These are phyloP conservation scores for Hemichromis elongatus DNA, from an alignment of 2,113 vertebrate genomes.

Conservation along the genomic window DNA sequence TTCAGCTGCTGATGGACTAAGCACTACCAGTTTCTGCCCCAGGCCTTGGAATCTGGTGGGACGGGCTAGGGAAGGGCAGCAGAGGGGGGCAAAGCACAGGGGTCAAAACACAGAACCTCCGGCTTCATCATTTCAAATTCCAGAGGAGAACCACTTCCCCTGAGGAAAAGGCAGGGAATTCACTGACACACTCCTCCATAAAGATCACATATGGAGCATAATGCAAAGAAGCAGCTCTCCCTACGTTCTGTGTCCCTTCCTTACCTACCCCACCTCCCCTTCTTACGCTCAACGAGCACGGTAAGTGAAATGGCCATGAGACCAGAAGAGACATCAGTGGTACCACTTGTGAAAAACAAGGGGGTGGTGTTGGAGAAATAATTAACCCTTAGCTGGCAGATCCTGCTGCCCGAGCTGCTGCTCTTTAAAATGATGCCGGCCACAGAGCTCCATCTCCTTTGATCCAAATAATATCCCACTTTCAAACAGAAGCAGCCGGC, in stretches of 20 bases:
- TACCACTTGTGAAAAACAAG: constrained; percentile 62
- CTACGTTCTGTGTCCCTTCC: constrained; percentile 2
- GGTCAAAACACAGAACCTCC: constrained; percentile 62
- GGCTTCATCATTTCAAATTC: constrained; percentile 66
- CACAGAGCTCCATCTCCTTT: background rate
- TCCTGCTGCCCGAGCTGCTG: constrained; percentile 4
- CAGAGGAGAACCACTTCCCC: constrained; percentile 28
- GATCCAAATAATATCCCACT: background rate
- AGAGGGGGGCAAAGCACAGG: constrained; percentile 17
- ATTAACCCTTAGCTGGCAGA: constrained; percentile 62
- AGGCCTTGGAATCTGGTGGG: constrained; percentile 67
- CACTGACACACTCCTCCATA: constrained; percentile 30
- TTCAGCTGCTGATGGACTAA: constrained; percentile 70
- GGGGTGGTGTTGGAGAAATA: constrained; percentile 47
- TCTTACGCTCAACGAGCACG: constrained; percentile 33
- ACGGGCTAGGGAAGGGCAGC: constrained; percentile 11
- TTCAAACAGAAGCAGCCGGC: constrained; percentile 7
- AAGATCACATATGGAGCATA: constrained; percentile 41
- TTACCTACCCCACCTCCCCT: background rate
- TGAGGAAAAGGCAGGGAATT: constrained; percentile 56
- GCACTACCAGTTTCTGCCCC: constrained; percentile 67
- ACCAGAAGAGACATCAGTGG: constrained; percentile 54
- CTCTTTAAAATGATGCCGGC: constrained; percentile 1
- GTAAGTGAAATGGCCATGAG: constrained; percentile 53
- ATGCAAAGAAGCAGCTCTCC: constrained; percentile 21